A percentile compares a stretch with the other conserved stretches of the same genome.
Evolutionary conservation across 2,888 invertebrate genomes (phyloP).

Genomic region (Hetaerina titia): DNA sequence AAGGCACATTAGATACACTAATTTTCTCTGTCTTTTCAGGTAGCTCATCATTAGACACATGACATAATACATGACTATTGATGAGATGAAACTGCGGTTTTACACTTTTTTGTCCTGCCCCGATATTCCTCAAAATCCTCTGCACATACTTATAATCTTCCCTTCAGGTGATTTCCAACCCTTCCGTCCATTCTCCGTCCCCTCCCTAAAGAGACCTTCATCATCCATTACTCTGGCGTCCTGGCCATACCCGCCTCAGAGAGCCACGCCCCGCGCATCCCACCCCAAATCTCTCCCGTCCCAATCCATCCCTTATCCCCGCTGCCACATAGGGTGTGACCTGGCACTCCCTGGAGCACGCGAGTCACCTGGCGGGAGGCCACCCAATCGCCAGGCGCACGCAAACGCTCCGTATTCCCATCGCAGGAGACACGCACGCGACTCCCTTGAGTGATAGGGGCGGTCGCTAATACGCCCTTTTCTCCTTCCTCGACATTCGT

Average conservation of each 20-base stretch:
- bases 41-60: too few species aligned
- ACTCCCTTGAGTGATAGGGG: constrained; percentile 48
- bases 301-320: not conserved
- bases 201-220: not conserved
- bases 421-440: constrained; percentile 51
- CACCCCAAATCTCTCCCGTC: not conserved
- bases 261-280: not conserved
- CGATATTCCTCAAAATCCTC: not conserved
- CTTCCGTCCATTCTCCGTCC: not conserved
- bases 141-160: not conserved
- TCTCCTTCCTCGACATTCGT: not conserved
- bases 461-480: constrained; percentile 19
- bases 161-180: not conserved
- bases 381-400: constrained; percentile 40
- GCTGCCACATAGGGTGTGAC: constrained; percentile 55
- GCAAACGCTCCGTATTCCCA: constrained; percentile 44
- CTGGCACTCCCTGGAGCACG: constrained; percentile 53
- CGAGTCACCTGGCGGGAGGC: constrained; percentile 53
- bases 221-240: not conserved
- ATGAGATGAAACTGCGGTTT: not conserved
- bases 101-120: not conserved
- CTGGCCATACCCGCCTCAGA: not conserved
- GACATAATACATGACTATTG: too few species aligned
- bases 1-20: too few species aligned
- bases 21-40: too few species aligned